These are phyloP conservation scores for Drosophila carrolli DNA, from an alignment of 1,140 invertebrate species.

Conservation along the genomic window DNA sequence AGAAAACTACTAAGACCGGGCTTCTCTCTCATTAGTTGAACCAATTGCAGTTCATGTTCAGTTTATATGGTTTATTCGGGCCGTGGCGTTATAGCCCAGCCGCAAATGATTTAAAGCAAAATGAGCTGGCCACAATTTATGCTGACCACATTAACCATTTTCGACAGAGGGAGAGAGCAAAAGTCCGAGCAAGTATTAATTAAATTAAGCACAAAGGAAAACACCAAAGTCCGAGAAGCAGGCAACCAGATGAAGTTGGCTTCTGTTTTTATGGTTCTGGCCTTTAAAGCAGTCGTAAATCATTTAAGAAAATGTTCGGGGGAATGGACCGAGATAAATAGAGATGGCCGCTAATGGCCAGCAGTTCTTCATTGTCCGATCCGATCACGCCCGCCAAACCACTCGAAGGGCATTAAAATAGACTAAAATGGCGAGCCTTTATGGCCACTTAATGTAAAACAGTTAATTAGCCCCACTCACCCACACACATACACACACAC, in stretches of 20 bases:
- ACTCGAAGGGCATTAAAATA: constrained; percentile 72
- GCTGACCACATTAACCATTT: constrained; percentile 78
- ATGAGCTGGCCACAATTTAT: constrained; percentile 77
- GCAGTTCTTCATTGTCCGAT: constrained; percentile 61
- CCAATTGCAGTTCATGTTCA: constrained; percentile 46
- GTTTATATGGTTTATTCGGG: constrained; percentile 48
- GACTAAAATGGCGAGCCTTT: constrained; percentile 72
- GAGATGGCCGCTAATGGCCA: constrained; percentile 58
- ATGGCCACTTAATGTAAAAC: constrained; percentile 81
- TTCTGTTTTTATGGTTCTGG: constrained; percentile 57
- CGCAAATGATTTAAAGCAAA: constrained; percentile 77
- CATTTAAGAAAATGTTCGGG: constrained; percentile 58
- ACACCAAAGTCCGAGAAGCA: constrained; percentile 30
- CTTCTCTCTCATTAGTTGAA: constrained; percentile 46
- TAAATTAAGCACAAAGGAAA: constrained; percentile 76
- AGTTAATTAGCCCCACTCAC: constrained; percentile 73
- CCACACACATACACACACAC: constrained; percentile 21
- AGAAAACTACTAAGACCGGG: constrained; percentile 4
- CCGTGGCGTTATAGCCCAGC: constrained; percentile 32
- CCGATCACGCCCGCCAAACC: constrained; percentile 65
- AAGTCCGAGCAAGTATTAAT: constrained; percentile 73
- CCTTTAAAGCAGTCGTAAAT: constrained; percentile 74
- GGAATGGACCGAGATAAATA: constrained; percentile 8
- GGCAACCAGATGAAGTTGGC: constrained; percentile 38
- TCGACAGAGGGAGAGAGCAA: constrained; percentile 41